These are phyloP conservation scores for Microplitis deprimator DNA, from an alignment of 2,888 invertebrate species.

Conservation along the genomic window DNA sequence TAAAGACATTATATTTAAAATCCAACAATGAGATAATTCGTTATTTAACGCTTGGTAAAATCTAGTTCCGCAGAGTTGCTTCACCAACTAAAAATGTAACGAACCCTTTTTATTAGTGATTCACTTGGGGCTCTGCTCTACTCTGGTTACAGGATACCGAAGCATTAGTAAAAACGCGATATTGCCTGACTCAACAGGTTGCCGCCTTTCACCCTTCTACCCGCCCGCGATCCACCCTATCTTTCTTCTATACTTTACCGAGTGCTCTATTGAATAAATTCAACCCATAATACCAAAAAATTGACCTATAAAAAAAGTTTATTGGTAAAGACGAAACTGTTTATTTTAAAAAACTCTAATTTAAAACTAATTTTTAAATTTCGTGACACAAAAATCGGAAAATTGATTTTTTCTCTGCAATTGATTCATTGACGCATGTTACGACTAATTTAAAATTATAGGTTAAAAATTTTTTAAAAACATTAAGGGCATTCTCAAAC, in stretches of 20 bases:
- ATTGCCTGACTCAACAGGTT: constrained; percentile 70
- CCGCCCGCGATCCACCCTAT: constrained; percentile 40
- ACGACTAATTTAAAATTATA: no score
- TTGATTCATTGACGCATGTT: no score
- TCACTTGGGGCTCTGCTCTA: constrained; percentile 10
- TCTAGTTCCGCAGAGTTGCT: constrained; percentile 37
- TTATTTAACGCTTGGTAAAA: constrained; percentile 41
- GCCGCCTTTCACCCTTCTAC: constrained; percentile 53
- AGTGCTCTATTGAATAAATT: constrained; percentile 65
- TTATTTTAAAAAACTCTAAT: neutral
- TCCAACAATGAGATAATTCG: constrained; percentile 31
- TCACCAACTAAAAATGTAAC: constrained; percentile 45
- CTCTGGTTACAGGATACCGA: constrained; percentile 26
- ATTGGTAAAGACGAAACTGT: neutral
- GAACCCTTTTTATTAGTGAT: constrained; percentile 45
- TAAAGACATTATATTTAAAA: constrained; percentile 19
- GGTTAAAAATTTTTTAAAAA: no score
- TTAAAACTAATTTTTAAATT: no score
- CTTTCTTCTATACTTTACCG: constrained; percentile 30
- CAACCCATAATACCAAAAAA: constrained; percentile 60
- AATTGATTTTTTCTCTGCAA: no score
- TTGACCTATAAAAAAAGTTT: neutral
- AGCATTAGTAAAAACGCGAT: constrained; percentile 70
- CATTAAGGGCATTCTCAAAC: no score
- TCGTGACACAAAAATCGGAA: no score